Conservation (phyloP, 2,797 vertebrate species). For the Harpagifer antarcticus region DNA sequence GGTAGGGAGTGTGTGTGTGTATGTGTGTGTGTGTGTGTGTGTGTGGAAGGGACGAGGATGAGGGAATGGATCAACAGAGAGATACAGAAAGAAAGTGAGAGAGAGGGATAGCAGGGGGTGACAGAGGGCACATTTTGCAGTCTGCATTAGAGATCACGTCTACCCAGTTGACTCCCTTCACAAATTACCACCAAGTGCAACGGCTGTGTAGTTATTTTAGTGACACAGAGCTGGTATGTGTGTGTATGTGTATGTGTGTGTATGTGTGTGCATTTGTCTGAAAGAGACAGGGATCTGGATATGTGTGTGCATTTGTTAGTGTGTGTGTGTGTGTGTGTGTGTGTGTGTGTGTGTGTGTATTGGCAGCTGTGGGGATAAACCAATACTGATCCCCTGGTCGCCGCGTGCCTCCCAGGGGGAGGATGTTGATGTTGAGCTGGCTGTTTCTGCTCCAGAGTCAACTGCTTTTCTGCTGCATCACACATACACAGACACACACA, state of each 20-base stretch:
- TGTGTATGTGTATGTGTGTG: slow-evolving; percentile 1
- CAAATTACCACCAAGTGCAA: slow-evolving; percentile 64
- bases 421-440: slow-evolving; percentile 83
- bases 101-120: slow-evolving; percentile 38
- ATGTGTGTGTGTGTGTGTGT: slow-evolving; percentile 22
- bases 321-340: slow-evolving; percentile 52
- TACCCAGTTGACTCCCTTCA: slow-evolving; percentile 62
- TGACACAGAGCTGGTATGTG: slow-evolving; percentile 26
- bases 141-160: slow-evolving; percentile 63
- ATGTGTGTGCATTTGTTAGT: slow-evolving; percentile 28
- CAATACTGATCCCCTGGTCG: slow-evolving; percentile 79
- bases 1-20: slow-evolving; percentile 45
- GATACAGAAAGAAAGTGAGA: slow-evolving; percentile 61
- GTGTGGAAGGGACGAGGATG: slow-evolving; percentile 5
- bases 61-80: slow-evolving; percentile 53
- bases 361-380: slow-evolving; percentile 82
- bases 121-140: slow-evolving; percentile 65
- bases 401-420: slow-evolving; percentile 79
- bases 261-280: slow-evolving; percentile 42
- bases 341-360: slow-evolving; percentile 57
- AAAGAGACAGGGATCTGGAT: slow-evolving; percentile 50
- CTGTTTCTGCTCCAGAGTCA: slow-evolving; percentile 76
- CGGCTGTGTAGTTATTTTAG: slow-evolving; percentile 52
- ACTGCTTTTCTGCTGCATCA: slow-evolving; percentile 78
- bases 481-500: slow-evolving; percentile 50